Percentiles rank a stretch among this genome's conserved stretches.
These are phyloP conservation scores for Teinopalpus imperialis DNA, from an alignment of 2,888 invertebrate genomes.

Conservation along the genomic window DNA sequence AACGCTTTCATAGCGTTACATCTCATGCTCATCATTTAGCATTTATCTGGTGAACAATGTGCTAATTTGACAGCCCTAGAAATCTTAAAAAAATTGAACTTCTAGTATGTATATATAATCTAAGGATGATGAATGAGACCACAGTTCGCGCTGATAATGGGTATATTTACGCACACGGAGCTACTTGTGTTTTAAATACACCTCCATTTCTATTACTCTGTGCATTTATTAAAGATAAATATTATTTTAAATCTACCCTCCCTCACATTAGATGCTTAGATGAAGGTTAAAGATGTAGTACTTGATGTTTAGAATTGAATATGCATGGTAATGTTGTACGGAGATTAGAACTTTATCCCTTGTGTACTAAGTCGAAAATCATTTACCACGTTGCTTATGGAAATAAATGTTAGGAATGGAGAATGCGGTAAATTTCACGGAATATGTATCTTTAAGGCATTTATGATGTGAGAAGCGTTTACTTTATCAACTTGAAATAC, in stretches of 20 bases:
- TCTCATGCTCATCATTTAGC: too few relatives aligned
- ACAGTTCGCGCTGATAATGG: too few relatives aligned
- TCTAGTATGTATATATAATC: too few relatives aligned
- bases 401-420: constrained; percentile 10
- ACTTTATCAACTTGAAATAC: not conserved
- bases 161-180: too few relatives aligned
- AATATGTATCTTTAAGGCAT: constrained; percentile 13
- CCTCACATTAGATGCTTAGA: constrained; percentile 6
- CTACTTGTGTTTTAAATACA: too few relatives aligned
- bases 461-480: constrained; percentile 11
- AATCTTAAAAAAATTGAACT: too few relatives aligned
- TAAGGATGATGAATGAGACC: too few relatives aligned
- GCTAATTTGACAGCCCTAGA: too few relatives aligned
- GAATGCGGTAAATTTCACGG: constrained; percentile 9
- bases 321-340: not conserved
- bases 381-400: not conserved
- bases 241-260: constrained; percentile 1
- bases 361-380: not conserved
- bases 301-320: not conserved
- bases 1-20: too few relatives aligned
- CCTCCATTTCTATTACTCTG: not conserved
- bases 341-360: not conserved
- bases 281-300: constrained; percentile 8
- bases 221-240: constrained; percentile 4
- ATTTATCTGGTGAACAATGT: too few relatives aligned